These are phyloP conservation scores for Aleiodes leptofemur DNA, from an alignment of 2,888 invertebrate species.

Conservation along the genomic window DNA sequence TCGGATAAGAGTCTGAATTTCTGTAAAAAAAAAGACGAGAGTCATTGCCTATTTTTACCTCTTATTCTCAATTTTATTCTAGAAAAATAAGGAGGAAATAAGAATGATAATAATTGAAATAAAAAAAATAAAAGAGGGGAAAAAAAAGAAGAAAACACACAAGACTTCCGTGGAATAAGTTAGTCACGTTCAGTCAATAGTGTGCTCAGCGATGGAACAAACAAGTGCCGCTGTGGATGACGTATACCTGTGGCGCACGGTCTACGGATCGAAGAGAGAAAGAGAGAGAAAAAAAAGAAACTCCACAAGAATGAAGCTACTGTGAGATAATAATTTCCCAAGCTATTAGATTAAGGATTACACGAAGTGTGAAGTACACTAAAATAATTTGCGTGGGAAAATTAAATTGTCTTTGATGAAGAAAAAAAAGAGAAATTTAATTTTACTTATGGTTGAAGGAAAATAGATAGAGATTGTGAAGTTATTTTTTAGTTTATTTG, in stretches of 20 bases:
- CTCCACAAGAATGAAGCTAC: constrained; percentile 12
- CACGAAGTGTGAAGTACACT: constrained; percentile 5
- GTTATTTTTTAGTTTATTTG: too few species aligned
- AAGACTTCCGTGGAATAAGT: constrained; percentile 25
- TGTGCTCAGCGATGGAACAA: constrained; percentile 29
- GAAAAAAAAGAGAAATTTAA: too few species aligned
- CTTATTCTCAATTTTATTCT: neutral
- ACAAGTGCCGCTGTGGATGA: constrained; percentile 25
- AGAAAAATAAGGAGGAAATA: neutral
- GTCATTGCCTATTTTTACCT: too few species aligned
- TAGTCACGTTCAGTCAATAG: constrained; percentile 35
- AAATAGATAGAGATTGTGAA: too few species aligned
- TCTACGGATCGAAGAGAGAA: neutral
- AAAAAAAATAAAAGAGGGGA: neutral
- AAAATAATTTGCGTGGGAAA: constrained; percentile 24
- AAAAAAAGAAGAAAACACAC: constrained; percentile 12
- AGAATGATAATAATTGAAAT: neutral
- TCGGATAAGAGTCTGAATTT: constrained; percentile 6
- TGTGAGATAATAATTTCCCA: constrained; percentile 31
- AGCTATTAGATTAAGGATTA: constrained; percentile 21
- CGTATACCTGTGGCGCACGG: constrained; percentile 7
- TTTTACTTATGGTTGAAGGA: too few species aligned
- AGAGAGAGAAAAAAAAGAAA: neutral
- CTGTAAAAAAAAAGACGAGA: neutral
- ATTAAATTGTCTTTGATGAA: too few species aligned